Evolutionary conservation across 1,140 invertebrate genomes (phyloP), one percentile per base, ranked within the genome.

Genomic region (Drosophila eugracilis): DNA sequence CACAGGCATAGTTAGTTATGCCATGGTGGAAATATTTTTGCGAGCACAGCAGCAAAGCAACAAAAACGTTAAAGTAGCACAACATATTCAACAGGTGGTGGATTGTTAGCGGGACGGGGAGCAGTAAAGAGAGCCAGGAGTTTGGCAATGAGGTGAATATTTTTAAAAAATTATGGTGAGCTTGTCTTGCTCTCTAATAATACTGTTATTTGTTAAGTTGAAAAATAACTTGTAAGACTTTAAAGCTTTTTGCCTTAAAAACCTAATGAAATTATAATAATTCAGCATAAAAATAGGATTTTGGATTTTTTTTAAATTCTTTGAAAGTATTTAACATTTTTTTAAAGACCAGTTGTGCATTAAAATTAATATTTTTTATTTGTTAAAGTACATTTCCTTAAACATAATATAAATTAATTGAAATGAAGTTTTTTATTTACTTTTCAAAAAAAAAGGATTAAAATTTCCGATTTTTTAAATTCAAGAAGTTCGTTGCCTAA

Each of bases 1-100:
- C 50, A 69, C 52, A 58, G 72, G 78, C 73, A 81, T 52, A 63
- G 63, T 81, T 81, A 81, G 75, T 70, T 75, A 67, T 73, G 60
- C 80, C 47, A 47, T 65, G 81, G 81, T 85, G 76, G 30, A 80
- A 66, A 65, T 70, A 26, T 54, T 44, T 73, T 74, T 37, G 55
- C 62, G 36, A 49, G 49, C 41, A 22, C 12, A 28, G 28, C 50
- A 50, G 39, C 22, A 36, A 36, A 48, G 10, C 50, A 48, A 44
- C 65, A 53, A 44, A 50, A 55, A 28, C 55, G 42, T 41, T 45
- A 67, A 79, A 84, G 76, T 79, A 65, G 75, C 78, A 81, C 78
- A 83, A 37, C 28, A 75, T 60, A 65, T 79, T 57, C 67, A 78
- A 47, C 49, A 41, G 45, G 15, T 41, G 19, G 9, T 28, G 19